Evolutionary conservation across 2,797 vertebrate species (phyloP), one percentile per base, ranked within the genome.

Genomic region (Clarias platycephalus): DNA sequence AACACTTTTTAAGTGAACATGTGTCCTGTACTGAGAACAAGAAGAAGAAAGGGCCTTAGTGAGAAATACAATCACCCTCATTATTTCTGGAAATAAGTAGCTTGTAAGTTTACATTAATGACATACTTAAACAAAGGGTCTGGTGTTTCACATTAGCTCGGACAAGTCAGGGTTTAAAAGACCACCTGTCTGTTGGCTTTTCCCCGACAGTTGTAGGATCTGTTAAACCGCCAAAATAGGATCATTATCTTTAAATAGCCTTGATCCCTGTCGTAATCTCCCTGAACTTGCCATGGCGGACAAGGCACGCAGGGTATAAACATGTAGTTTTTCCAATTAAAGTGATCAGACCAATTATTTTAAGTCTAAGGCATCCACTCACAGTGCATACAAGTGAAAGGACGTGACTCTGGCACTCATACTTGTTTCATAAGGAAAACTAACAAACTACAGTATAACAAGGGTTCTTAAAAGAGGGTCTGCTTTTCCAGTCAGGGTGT

Each of bases 221-320:
- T 68, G 88, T 85, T 85, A 90, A 92, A 89, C 82, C 89, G 87
- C 84, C 90, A 91, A 90, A 84, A 84, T 81, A 87, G 88, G 86
- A 89, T 84, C 83, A 63, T 89, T 90, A 86, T 83, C 83, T 85
- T 85, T 86, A 86, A 88, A 90, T 84, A 87, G 84, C 76, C 88
- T 84, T 84, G 83, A 90, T 84, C 85, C 81, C 62, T 8, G 2
- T 80, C 82, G 58, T 91, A 92, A 92, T 91, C 90, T 84, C 83
- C n/a, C 13, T n/a, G 40, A 88, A 86, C 88, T 83, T 84, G 85
- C 92, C 89, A 53, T 64, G 71, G 62, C 80, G 85, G 15, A 58
- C 7, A 26, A 64, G 37, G 37, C n/a, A 88, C 83, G 79, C 81
- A 85, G 83, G 78, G 79, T 85, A 82, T 87, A 85, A 85, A 84